Base-by-base conservation (phyloP, 1,140 invertebrate genomes). In the Drosophila lacteicornis region DNA sequence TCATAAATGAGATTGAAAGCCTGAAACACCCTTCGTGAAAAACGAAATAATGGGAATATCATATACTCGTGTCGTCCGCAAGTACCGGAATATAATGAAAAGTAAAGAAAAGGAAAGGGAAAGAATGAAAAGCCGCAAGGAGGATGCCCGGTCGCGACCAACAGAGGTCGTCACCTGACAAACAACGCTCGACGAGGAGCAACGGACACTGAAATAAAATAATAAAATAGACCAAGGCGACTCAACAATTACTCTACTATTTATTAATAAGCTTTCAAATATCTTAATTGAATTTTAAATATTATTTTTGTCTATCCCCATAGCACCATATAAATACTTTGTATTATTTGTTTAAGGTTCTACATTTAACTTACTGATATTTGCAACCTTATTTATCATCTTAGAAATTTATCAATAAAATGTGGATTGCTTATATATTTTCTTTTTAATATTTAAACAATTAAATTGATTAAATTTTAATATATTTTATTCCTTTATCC, bases 111-210 rank as follows among this genome's bases (percentile, higher is more conserved):
- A 42, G 38, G 11, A 45, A 75, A 47, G 57, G 36, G 9, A 55
- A 45, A 7, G 13, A 66, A 46, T 42, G 53, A 30, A 17, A 47
- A 40, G 42, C 47, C 55, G 49, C 51, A 40, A 57, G 70, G 30
- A 70, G 51, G 67, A 70, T 40, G 47, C n/a, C 62, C 57, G 62
- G 57, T 66, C 43, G 57, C 57, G 57, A 25, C 62, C 62, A 62
- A 11, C 62, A 36, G 62, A 66, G 62, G 62, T 66, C 57, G 49
- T 43, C 67, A 70, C 67, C 53, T 73, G 69, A 59, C 67, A 68
- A 68, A 68, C 47, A 70, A 30, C 36, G 60, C 22, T 3, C 43
- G 33, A 22, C 58, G 27, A 22, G 1, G 13, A 12, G 25, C 22
- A 65, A 43, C 15, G 47, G n/a, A 17, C 17, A 4, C 25, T 11